phyloP scores from a whole-genome alignment of 2,888 invertebrate genomes.

The Pyrrhia umbra region DNA sequence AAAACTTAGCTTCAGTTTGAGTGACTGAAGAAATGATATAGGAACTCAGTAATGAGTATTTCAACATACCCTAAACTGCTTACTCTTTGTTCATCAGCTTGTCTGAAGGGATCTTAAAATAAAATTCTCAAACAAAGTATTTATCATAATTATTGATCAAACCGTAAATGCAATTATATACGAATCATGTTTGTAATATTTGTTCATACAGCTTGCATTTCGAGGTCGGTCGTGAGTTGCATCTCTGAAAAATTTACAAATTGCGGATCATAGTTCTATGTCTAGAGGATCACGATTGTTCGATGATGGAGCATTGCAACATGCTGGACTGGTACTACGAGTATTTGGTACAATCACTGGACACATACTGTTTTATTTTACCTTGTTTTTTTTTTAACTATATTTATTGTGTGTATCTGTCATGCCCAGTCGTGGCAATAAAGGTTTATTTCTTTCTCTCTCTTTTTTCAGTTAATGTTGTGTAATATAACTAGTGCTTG shows the following conservation, averaged over 20 bases:
- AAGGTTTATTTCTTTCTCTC: too few relatives aligned
- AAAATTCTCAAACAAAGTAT: constrained; percentile 56
- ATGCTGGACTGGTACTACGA: background rate
- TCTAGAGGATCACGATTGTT: constrained; percentile 69
- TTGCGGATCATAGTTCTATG: constrained; percentile 71
- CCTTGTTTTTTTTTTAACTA: too few relatives aligned
- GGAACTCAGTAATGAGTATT: too few relatives aligned
- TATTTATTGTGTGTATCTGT: too few relatives aligned
- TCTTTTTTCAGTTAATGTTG: too few relatives aligned
- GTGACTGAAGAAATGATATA: too few relatives aligned
- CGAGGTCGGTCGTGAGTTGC: constrained; percentile 65
- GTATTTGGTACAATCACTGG: background rate
- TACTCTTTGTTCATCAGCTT: too few relatives aligned
- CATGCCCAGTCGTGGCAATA: too few relatives aligned
- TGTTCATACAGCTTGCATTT: constrained; percentile 37
- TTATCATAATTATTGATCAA: constrained; percentile 63
- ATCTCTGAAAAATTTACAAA: constrained; percentile 59
- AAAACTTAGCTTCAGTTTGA: too few relatives aligned
- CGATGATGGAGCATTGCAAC: constrained; percentile 26
- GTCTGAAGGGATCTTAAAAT: too few relatives aligned
- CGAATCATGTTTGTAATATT: constrained; percentile 45
- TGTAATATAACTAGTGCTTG: too few relatives aligned
- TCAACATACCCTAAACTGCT: too few relatives aligned
- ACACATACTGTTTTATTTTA: background rate
- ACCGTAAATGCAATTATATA: constrained; percentile 59